phyloP scores from a whole-genome alignment of 2,113 vertebrate species.

The Setophaga petechia region DNA sequence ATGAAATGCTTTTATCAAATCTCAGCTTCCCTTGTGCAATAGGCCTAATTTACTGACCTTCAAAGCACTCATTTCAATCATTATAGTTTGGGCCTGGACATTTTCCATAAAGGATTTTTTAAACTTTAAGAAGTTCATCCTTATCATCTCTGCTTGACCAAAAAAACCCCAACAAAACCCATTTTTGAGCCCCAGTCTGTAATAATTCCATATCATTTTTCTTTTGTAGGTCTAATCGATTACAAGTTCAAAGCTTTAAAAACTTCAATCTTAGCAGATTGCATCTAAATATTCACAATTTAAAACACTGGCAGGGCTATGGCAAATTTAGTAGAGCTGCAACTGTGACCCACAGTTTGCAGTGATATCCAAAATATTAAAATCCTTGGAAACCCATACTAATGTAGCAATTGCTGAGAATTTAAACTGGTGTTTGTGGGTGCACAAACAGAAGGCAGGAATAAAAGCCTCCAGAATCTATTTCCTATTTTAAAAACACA shows the following conservation, averaged over 20 bases:
- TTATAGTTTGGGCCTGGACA: neutral
- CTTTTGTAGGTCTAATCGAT: neutral
- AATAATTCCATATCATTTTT: neutral
- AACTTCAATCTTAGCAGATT: neutral
- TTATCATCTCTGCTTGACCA: neutral
- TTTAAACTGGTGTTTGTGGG: neutral
- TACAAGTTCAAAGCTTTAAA: neutral
- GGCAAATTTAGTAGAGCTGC: neutral
- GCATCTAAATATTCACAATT: neutral
- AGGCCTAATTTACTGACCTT: slow-evolving; percentile 11
- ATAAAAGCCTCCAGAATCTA: neutral
- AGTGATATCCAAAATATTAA: neutral
- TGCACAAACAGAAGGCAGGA: neutral
- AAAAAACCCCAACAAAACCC: neutral
- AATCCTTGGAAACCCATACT: neutral
- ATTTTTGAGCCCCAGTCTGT: neutral
- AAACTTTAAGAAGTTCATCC: neutral
- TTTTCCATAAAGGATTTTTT: neutral
- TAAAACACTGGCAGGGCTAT: neutral
- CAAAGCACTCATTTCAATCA: neutral
- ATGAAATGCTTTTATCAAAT: neutral
- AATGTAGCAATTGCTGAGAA: neutral
- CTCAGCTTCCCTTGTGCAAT: neutral
- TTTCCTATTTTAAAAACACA: neutral
- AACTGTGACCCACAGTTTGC: neutral